Evolutionary conservation across 1,140 invertebrate genomes (phyloP), one percentile per base, ranked within the genome.

Genomic region (Drosophila grimshawi): DNA sequence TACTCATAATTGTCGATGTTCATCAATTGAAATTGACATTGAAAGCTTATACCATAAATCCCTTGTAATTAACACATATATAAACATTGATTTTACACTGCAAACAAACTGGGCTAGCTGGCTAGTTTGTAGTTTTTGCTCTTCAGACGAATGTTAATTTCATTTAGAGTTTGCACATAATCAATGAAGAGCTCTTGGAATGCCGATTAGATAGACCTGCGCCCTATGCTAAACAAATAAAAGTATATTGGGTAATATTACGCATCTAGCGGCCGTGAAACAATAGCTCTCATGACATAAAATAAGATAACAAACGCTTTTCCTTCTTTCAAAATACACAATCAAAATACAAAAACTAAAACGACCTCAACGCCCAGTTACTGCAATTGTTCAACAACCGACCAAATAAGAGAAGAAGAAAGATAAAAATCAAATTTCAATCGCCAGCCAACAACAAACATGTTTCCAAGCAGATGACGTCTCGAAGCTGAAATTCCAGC

Each of bases 21-120:
- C 33, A 52, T 39, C 11, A 53, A 59, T 61, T 76, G 67, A 72
- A 53, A 59, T 61, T 76, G 67, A 72, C 73, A 76, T 76, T 76
- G 73, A 76, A 76, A 60, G 29, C 49, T 60, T 33, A 33, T 5
- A 39, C 5, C 8, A 19, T 41, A 43, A 37, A 46, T 70, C 27
- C 10, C 35, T 19, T 8, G 32, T 59, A 76, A 76, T 76, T 76
- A 76, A 65, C 56, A 76, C 56, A 46, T 35, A 51, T 7, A 35
- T n/a, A 52, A n/a, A 49, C 7, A 11, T 5, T 7, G 27, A 37
- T 46, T 65, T 55, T 57, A 64, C 48, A 60, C 67, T 71, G 57
- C 59, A 59, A 19, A 67, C 63, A 41, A 73, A 66, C 49, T 64
- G 6, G n/a, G 8, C 29, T 37, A 27, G 8, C 29, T 37, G n/a